These are phyloP conservation scores for Delphinus delphis DNA, from an alignment of 2,113 vertebrate species.

Conservation along the genomic window DNA sequence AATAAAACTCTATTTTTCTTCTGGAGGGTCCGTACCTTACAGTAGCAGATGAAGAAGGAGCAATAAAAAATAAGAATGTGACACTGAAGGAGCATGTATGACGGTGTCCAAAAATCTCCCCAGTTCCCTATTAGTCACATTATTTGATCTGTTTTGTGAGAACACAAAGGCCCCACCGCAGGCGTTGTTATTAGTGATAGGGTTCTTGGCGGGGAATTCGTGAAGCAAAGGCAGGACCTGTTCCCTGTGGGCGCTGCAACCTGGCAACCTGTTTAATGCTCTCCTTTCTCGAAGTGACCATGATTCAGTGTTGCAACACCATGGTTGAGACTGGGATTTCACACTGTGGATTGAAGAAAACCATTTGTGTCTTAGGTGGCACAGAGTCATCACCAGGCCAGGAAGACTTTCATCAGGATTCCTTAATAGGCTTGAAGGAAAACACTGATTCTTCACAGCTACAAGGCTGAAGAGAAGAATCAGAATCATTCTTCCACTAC, in stretches of 20 bases:
- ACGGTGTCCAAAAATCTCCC: neutral
- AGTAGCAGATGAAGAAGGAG: neutral
- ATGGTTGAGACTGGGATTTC: neutral
- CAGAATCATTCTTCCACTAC: neutral
- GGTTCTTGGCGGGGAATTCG: neutral
- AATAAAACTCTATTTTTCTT: neutral
- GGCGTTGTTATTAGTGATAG: neutral
- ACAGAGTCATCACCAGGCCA: too few relatives aligned
- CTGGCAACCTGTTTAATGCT: too few relatives aligned
- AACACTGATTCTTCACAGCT: neutral
- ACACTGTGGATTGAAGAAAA: neutral
- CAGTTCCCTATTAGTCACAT: neutral
- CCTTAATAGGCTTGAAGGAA: neutral
- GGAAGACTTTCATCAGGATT: neutral
- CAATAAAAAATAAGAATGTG: neutral
- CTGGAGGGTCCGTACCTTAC: neutral
- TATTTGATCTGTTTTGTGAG: neutral
- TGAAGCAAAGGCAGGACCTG: rapidly evolving
- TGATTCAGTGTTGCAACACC: rapidly evolving
- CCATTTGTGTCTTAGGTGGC: neutral
- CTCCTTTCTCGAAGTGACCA: neutral
- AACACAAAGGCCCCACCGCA: neutral
- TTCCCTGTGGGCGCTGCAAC: neutral
- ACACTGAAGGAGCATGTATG: neutral
- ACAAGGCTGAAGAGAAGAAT: neutral